A percentile compares a stretch with the other conserved stretches of the same genome.
These are phyloP conservation scores for Procambarus clarkii DNA, from an alignment of 1,140 invertebrate species.

Conservation along the genomic window DNA sequence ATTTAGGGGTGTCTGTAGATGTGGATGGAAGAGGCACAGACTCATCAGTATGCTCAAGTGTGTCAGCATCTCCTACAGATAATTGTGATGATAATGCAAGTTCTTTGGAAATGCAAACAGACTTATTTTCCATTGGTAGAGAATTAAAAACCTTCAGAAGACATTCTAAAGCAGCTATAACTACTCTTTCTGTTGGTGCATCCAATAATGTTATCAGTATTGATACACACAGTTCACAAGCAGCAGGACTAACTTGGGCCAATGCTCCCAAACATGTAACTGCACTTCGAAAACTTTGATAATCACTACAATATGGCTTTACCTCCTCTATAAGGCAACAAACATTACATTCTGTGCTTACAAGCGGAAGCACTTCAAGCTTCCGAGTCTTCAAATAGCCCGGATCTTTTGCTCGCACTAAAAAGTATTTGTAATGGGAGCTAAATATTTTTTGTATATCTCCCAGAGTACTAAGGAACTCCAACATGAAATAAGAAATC, in stretches of 20 bases:
- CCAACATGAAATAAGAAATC: constrained; percentile 44
- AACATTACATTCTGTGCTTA: constrained; percentile 56
- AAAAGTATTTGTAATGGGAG: constrained; percentile 56
- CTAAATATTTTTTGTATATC: constrained; percentile 47
- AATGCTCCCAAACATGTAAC: constrained; percentile 42
- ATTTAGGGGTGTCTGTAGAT: neutral
- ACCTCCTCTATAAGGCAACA: constrained; percentile 56
- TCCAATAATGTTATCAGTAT: constrained; percentile 41
- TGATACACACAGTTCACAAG: constrained; percentile 33
- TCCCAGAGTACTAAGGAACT: constrained; percentile 32
- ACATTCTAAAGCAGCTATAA: constrained; percentile 61
- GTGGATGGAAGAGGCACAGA: neutral
- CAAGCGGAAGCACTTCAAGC: constrained; percentile 42
- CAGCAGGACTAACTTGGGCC: constrained; percentile 19
- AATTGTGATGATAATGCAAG: neutral
- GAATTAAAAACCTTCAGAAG: constrained; percentile 32
- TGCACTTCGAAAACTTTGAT: constrained; percentile 58
- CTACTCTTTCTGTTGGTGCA: constrained; percentile 49
- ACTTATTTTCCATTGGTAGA: neutral
- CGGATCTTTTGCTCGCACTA: constrained; percentile 56
- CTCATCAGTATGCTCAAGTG: neutral
- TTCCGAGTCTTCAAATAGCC: constrained; percentile 55
- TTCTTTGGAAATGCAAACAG: neutral
- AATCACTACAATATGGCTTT: constrained; percentile 61
- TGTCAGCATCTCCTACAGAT: neutral